These are phyloP conservation scores for Trichomalopsis sarcophagae DNA, from an alignment of 1,140 invertebrate species.

Conservation along the genomic window DNA sequence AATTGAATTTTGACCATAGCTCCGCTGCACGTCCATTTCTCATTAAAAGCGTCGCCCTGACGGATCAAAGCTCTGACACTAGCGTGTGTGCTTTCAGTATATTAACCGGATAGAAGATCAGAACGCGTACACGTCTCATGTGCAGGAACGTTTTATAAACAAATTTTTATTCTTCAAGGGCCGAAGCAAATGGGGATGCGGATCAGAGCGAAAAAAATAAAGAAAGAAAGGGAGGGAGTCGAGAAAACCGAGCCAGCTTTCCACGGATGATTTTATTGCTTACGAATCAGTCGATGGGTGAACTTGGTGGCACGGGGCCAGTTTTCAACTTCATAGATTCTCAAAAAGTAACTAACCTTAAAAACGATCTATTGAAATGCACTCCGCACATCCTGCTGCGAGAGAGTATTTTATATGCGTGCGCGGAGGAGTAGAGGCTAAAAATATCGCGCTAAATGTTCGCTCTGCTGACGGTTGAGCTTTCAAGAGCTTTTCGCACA, in stretches of 20 bases:
- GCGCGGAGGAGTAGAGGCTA: not conserved
- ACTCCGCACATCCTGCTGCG: not conserved
- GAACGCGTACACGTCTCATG: not conserved
- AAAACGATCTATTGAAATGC: slow-evolving; percentile 34
- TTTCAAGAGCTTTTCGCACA: no score
- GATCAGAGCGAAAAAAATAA: not conserved
- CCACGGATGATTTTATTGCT: slow-evolving; percentile 20
- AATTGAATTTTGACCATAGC: slow-evolving; percentile 73
- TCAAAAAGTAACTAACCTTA: slow-evolving; percentile 41
- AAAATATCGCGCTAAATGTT: not conserved
- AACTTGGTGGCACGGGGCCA: slow-evolving; percentile 27
- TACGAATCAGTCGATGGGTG: slow-evolving; percentile 30
- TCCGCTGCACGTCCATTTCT: slow-evolving; percentile 66
- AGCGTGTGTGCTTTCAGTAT: not conserved
- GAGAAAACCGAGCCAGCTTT: slow-evolving; percentile 3
- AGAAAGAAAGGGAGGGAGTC: not conserved
- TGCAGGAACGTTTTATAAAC: not conserved
- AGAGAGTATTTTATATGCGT: not conserved
- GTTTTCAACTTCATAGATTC: slow-evolving; percentile 44
- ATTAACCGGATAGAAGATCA: not conserved
- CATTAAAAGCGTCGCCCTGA: slow-evolving; percentile 62
- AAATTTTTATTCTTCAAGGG: not conserved
- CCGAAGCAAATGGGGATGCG: no score
- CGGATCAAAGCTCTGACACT: slow-evolving; percentile 66
- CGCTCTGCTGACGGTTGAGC: no score